Evolutionary conservation across 30 jellyfish, hydroid and myxozoan species (phyloP), one percentile per base, ranked within the genome.

Genomic region (Kudoa iwatai): DNA sequence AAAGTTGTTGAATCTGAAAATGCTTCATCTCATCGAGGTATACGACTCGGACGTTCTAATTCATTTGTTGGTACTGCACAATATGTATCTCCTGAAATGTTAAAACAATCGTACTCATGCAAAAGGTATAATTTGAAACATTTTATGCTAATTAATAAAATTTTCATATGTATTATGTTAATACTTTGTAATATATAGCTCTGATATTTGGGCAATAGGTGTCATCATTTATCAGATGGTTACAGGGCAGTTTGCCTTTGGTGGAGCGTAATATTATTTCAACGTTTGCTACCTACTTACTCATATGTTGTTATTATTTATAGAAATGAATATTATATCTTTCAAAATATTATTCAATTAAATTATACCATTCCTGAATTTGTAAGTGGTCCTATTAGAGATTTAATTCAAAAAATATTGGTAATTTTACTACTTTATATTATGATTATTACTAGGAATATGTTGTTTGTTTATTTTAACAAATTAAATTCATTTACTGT

Each of bases 61-160:
- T 77, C 96, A 3, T 77, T 77, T 47, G 96, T 77, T 25, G 96
- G 96, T 21, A 77, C 96, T 34, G 96, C 96, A 12, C 91, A 77
- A 49, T 77, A 77, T 24, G 88, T 77, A 25, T 63, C 96, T 22
- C 96, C 96, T 0, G 96, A 77, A 47, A 62, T 77, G 0, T 56
- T 77, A 23, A 55, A 88, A 12, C 65, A 60, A 9, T 60, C 61
- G 39, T 45, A 49, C 4, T 61, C 81, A 9, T 59, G 26, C 45
- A 77, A 77, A 57, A 62, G 96, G 96, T 77, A 22, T 4, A 17
- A n/a, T 38, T 7, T 30, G 11, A 7, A 24, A 38, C 47, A 16
- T 13, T 16, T 38, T 38, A 7, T 38, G 25, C 12, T 10, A 38
- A 9, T 13, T 38, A 9, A 24, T 16, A 7, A 17, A 12, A 4